These are phyloP conservation scores for Octodon degus DNA, from an alignment of 2,113 vertebrate genomes.

Conservation along the genomic window DNA sequence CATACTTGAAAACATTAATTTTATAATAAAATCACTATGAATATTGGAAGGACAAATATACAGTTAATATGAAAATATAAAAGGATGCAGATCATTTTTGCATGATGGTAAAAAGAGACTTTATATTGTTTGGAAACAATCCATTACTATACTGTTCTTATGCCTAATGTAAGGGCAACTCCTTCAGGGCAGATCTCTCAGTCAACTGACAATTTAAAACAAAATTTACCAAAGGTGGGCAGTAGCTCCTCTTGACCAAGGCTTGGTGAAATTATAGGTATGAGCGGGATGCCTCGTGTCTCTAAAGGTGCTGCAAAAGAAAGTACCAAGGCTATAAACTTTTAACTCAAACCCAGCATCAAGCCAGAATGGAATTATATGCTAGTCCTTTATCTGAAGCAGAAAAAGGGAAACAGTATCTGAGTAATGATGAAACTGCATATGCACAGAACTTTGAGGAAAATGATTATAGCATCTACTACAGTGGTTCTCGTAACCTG, in stretches of 20 bases:
- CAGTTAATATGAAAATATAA: constrained; percentile 14
- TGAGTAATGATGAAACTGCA: constrained; percentile 64
- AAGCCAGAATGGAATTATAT: constrained; percentile 69
- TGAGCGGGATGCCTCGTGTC: constrained; percentile 81
- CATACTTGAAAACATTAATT: constrained; percentile 19
- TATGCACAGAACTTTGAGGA: constrained; percentile 25
- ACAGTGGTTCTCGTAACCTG: constrained; percentile 65
- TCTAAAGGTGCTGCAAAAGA: constrained; percentile 87
- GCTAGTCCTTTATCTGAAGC: constrained; percentile 75
- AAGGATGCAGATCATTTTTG: neutral
- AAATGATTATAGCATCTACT: neutral
- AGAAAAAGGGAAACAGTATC: constrained; percentile 64
- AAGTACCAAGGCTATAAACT: constrained; percentile 61
- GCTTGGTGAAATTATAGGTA: constrained; percentile 79
- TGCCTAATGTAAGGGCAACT: neutral
- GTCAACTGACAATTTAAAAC: constrained; percentile 1
- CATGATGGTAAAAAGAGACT: neutral
- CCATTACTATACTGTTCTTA: neutral
- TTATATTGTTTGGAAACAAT: neutral
- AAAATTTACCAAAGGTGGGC: constrained; percentile 74
- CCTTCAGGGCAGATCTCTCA: neutral
- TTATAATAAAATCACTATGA: constrained; percentile 1
- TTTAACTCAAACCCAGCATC: constrained; percentile 68
- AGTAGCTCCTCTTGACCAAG: constrained; percentile 77
- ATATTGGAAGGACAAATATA: constrained; percentile 37